phyloP scores from a whole-genome alignment of 2,113 vertebrate species.

The Orthonyx spaldingii region DNA sequence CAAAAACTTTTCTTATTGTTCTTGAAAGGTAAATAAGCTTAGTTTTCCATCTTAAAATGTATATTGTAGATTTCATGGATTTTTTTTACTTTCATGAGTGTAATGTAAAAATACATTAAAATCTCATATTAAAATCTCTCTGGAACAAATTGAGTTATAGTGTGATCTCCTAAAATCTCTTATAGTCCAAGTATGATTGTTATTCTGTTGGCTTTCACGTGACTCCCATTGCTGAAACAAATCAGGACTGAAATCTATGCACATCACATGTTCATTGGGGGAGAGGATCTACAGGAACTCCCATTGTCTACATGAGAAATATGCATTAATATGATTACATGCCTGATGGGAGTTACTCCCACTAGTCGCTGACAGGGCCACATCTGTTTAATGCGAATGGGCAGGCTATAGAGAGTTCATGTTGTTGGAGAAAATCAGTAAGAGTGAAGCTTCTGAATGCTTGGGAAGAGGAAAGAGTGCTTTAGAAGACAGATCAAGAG shows the following conservation, averaged over 20 bases:
- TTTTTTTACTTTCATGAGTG: not conserved
- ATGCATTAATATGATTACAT: not conserved
- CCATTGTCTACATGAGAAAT: not conserved
- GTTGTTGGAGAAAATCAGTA: not conserved
- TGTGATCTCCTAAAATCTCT: not conserved
- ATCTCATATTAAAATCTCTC: not conserved
- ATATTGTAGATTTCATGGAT: not conserved
- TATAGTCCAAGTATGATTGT: not conserved
- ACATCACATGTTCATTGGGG: not conserved
- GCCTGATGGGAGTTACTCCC: not conserved
- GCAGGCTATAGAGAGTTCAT: not conserved
- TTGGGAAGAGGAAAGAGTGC: not conserved
- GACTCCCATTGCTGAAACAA: not conserved
- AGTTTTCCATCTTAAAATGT: not conserved
- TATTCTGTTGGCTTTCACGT: not conserved
- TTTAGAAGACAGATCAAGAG: not conserved
- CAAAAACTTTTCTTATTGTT: not conserved
- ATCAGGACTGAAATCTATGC: not conserved
- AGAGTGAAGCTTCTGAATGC: not conserved
- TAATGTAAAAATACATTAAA: not conserved
- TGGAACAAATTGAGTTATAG: not conserved
- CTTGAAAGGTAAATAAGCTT: not conserved
- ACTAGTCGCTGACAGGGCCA: not conserved
- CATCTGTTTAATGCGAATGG: conserved; percentile 36
- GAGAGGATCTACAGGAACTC: conserved; percentile 3